These are phyloP conservation scores for Dolichoris vasculosae DNA, from an alignment of 1,140 invertebrate genomes.

Conservation along the genomic window DNA sequence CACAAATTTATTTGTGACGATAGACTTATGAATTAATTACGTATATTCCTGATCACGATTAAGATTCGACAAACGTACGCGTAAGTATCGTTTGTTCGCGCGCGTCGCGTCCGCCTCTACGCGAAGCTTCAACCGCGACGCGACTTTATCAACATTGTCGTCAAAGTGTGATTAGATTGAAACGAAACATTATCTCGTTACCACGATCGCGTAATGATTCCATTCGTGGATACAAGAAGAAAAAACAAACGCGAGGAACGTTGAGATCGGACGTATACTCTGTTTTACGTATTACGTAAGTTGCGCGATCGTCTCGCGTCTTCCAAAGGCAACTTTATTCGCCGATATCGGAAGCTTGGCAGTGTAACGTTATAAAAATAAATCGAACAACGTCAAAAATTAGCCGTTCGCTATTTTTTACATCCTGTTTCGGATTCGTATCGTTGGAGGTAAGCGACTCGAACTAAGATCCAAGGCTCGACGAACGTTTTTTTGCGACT, in stretches of 20 bases:
- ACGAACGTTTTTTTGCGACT: not conserved
- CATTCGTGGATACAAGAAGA: conserved; percentile 6
- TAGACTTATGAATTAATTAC: conserved; percentile 69
- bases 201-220: not conserved
- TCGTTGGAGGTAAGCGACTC: too few species aligned
- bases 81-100: conserved; percentile 49
- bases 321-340: conserved; percentile 33
- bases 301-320: conserved; percentile 22
- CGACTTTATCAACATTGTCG: conserved; percentile 33
- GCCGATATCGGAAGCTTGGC: not conserved
- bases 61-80: conserved; percentile 60
- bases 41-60: conserved; percentile 74
- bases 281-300: conserved; percentile 36
- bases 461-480: too few species aligned
- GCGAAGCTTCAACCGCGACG: conserved; percentile 7
- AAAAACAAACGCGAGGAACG: conserved; percentile 41
- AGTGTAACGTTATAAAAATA: not conserved
- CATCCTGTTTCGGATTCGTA: not conserved
- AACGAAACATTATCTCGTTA: not conserved
- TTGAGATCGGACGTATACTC: conserved; percentile 51
- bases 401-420: not conserved
- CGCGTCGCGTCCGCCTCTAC: conserved; percentile 13
- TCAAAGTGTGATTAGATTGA: not conserved
- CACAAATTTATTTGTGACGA: conserved; percentile 71
- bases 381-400: not conserved